Conservation (phyloP, 2,888 invertebrate genomes). For the Torymus aiolomorphi region DNA sequence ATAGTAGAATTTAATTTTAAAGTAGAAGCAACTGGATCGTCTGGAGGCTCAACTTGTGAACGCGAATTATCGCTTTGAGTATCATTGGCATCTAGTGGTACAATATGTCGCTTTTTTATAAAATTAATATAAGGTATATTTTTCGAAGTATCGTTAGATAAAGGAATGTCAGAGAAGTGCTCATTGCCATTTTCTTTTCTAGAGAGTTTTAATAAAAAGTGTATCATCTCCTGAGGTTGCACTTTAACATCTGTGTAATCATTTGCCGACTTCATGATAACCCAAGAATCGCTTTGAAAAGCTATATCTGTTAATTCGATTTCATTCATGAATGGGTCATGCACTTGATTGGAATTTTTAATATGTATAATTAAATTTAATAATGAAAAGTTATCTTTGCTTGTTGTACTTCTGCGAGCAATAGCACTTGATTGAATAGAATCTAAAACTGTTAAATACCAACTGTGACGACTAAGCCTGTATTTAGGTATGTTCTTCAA, state of each 20-base stretch:
- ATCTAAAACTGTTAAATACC: conserved; percentile 81
- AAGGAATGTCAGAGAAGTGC: conserved; percentile 73
- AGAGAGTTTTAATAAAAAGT: conserved; percentile 77
- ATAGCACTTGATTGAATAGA: conserved; percentile 79
- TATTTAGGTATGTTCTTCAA: conserved; percentile 75
- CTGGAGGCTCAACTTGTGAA: conserved; percentile 51
- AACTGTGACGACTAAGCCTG: conserved; percentile 81
- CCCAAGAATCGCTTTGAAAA: conserved; percentile 81
- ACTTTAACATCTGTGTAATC: conserved; percentile 72
- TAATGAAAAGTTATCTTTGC: conserved; percentile 74
- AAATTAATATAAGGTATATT: conserved; percentile 76
- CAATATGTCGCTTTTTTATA: conserved; percentile 74
- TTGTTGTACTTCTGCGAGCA: conserved; percentile 77
- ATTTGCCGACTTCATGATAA: conserved; percentile 70
- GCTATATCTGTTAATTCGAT: conserved; percentile 80
- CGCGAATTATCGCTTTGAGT: conserved; percentile 59
- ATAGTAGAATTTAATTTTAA: conserved; percentile 71
- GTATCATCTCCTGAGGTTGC: conserved; percentile 77
- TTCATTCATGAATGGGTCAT: conserved; percentile 78
- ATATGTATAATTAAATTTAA: conserved; percentile 83
- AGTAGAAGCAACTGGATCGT: conserved; percentile 60
- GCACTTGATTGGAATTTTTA: conserved; percentile 83
- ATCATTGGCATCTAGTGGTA: conserved; percentile 63
- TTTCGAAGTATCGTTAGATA: conserved; percentile 64
- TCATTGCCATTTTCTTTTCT: conserved; percentile 65